Base-by-base conservation (phyloP, 2,797 vertebrate species). In the Halcyon chelicuti region DNA sequence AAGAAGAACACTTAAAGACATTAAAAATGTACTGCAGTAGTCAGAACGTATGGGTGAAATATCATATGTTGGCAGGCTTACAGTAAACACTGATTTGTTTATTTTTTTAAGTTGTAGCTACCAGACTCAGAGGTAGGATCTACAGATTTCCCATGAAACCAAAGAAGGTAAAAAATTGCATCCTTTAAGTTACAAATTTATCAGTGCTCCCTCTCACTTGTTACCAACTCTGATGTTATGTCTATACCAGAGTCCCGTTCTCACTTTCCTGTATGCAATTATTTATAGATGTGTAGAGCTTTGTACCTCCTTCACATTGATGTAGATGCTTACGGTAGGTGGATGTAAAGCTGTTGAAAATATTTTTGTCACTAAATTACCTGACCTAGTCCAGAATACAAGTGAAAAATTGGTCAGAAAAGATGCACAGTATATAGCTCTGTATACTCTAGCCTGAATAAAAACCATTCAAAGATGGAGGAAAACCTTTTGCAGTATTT, bases 41-140 rank as follows among this genome's bases (percentile, higher is more conserved):
- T 88, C 88, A 88, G 42, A 95, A 91, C 88, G 80, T 58, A 84
- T 10, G 37, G 75, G 88, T 54, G 57, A 88, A 90, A 93, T 77
- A 90, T 58, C 52, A 91, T 63, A 86, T 68, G 29, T 22, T 95
- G 82, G 40, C 86, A 95, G 18, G 40, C 65, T 88, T 54, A 61
- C 49, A 91, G 33, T 67, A 95, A 93, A 91, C 25, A 91, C 19
- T 37, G 31, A 42, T 57, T 76, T 91, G 7, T 60, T 73, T 37
- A 3, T 57, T 52, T 57, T 49, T 84, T 37, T 22, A 58, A 71
- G 52, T 58, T 49, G 39, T 29, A 89, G 70, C 42, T 88, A 72
- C 23, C 17, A 86, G 66, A 72, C 28, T 61, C 10, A 63, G 54
- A 63, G 60, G 49, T 52, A 42, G 37, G 12, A 3, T 25, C 21